Percentiles rank a stretch among this genome's conserved stretches.
Evolutionary conservation across 2,797 vertebrate species (phyloP).

Genomic region (Diceros bicornis): DNA sequence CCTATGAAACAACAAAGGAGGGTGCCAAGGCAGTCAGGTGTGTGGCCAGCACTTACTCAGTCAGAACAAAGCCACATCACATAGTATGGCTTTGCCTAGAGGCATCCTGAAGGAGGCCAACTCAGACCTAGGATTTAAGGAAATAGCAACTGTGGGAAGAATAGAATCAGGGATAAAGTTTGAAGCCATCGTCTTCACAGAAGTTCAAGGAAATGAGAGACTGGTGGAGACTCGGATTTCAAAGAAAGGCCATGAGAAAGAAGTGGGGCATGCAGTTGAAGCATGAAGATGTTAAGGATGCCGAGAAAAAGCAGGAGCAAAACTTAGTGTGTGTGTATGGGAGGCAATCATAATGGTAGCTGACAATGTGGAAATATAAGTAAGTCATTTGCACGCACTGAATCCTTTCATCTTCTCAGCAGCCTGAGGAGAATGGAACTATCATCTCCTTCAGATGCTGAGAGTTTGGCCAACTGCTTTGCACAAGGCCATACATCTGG

Average conservation of each 20-base stretch:
- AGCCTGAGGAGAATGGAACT: accelerated
- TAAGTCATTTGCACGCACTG: accelerated
- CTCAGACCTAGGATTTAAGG: background rate
- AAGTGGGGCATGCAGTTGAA: background rate
- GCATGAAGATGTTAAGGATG: background rate
- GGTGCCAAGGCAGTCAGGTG: accelerated
- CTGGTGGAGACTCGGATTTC: background rate
- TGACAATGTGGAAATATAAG: accelerated
- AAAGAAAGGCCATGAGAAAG: background rate
- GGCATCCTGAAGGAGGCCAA: background rate
- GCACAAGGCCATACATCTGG: background rate
- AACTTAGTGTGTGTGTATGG: background rate
- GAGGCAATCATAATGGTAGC: accelerated
- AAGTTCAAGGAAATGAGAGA: background rate
- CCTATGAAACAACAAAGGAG: background rate
- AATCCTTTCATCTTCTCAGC: background rate
- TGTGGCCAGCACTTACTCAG: accelerated
- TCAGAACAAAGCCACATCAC: background rate
- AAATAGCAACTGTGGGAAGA: background rate
- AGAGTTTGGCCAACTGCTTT: background rate
- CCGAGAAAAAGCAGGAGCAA: background rate
- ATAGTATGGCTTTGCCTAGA: background rate
- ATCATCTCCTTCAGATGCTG: no score
- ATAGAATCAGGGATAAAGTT: background rate
- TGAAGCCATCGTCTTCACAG: background rate